These are phyloP conservation scores for Bombus impatiens DNA, from an alignment of 1,140 invertebrate species.

Conservation along the genomic window DNA sequence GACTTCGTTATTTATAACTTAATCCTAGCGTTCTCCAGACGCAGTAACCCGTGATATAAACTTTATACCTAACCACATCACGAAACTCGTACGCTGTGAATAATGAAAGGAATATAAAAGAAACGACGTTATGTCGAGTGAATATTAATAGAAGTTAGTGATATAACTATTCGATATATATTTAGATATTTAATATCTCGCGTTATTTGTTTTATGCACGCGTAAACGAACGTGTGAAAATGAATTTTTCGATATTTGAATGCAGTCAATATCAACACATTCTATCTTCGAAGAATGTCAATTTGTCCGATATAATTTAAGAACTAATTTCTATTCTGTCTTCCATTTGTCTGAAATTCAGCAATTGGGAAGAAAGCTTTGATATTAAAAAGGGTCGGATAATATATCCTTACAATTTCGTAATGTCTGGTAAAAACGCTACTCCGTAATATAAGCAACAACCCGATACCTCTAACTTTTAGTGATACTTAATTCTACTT, in stretches of 20 bases:
- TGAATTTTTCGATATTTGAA: neutral
- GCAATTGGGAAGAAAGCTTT: neutral
- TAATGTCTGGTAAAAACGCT: neutral
- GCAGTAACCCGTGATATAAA: neutral
- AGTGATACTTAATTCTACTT: neutral
- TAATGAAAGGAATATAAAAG: neutral
- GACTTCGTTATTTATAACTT: neutral
- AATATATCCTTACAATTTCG: neutral
- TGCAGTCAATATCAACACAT: neutral
- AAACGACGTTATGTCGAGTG: neutral
- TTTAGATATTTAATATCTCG: no score
- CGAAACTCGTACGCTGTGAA: neutral
- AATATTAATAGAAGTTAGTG: neutral
- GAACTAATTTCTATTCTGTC: neutral
- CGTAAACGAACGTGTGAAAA: neutral
- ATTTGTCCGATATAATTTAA: neutral
- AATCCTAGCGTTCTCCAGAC: neutral
- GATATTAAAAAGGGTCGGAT: neutral
- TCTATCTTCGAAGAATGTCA: neutral
- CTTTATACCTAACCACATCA: neutral
- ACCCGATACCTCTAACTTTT: neutral
- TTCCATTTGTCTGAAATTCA: neutral
- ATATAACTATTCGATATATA: no score
- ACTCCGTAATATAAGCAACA: neutral
- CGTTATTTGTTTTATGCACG: no score